Evolutionary conservation across 2,113 vertebrate species (phyloP).

Genomic region (Puffinus mauretanicus): DNA sequence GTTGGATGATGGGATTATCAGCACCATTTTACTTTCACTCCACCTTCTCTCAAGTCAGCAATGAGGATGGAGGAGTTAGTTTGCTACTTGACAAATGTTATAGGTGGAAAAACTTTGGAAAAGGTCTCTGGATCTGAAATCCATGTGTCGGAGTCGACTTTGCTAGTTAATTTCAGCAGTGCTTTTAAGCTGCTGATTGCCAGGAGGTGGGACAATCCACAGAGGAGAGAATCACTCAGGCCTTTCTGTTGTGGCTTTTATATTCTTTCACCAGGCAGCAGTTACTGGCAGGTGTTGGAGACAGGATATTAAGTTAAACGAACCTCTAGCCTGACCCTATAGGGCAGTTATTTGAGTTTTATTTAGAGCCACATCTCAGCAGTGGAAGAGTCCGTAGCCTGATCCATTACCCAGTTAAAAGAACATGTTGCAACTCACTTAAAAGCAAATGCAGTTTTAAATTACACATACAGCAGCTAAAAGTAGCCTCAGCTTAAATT

Average conservation of each 20-base stretch:
- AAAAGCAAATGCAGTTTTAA: slow-evolving; percentile 51
- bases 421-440: slow-evolving; percentile 44
- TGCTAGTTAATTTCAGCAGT: slow-evolving; percentile 3
- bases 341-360: slow-evolving; percentile 40
- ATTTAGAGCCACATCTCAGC: slow-evolving; percentile 27
- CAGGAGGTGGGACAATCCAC: neutral
- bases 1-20: neutral
- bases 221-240: neutral
- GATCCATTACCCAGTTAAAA: slow-evolving; percentile 39
- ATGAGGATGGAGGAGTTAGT: neutral
- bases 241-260: neutral
- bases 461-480: slow-evolving; percentile 32
- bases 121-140: neutral
- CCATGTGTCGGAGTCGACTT: neutral
- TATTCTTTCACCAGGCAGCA: neutral
- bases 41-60: neutral
- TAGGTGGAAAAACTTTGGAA: neutral
- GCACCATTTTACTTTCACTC: neutral
- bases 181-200: neutral
- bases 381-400: neutral
- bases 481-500: slow-evolving; percentile 34
- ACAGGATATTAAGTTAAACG: slow-evolving; percentile 17
- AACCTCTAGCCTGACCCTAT: slow-evolving; percentile 25
- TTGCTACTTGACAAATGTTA: neutral
- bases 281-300: neutral